phyloP scores from a whole-genome alignment of 2,797 vertebrate species.

The Echiichthys vipera region DNA sequence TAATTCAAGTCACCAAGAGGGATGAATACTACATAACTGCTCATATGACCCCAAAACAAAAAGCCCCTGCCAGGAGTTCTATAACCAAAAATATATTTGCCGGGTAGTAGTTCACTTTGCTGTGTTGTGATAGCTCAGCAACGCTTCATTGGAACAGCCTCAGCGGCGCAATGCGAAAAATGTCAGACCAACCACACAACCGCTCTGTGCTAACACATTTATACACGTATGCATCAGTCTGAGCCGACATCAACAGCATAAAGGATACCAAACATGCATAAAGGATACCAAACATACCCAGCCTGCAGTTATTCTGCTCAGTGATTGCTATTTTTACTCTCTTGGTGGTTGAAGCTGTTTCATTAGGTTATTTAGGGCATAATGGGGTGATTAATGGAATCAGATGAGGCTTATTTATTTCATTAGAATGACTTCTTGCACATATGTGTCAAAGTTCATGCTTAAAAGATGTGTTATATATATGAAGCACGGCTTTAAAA shows the following conservation, averaged over 20 bases:
- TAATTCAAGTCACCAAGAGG: background rate
- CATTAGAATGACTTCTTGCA: background rate
- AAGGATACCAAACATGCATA: slow-evolving; percentile 17
- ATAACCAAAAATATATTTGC: slow-evolving; percentile 52
- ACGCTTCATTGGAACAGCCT: slow-evolving; percentile 23
- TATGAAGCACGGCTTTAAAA: slow-evolving; percentile 16
- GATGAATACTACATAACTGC: background rate
- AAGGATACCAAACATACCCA: slow-evolving; percentile 39
- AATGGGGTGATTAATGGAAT: background rate
- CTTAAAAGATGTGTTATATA: background rate
- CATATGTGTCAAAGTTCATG: background rate
- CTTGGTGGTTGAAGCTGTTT: background rate
- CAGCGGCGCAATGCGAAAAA: slow-evolving; percentile 10
- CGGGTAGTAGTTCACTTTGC: slow-evolving; percentile 19
- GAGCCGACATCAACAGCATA: slow-evolving; percentile 26
- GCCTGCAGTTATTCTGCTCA: slow-evolving; percentile 15
- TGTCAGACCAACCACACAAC: slow-evolving; percentile 26
- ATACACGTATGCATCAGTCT: slow-evolving; percentile 23
- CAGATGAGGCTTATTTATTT: background rate
- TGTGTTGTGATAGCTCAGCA: slow-evolving; percentile 46
- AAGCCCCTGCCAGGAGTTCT: slow-evolving; percentile 5
- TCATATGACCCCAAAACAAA: background rate
- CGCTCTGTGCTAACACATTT: background rate
- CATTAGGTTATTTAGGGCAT: background rate
- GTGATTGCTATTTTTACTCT: slow-evolving; percentile 37